Base-by-base conservation (phyloP, 2,888 invertebrate species). In the Phymatocera aterrima region DNA sequence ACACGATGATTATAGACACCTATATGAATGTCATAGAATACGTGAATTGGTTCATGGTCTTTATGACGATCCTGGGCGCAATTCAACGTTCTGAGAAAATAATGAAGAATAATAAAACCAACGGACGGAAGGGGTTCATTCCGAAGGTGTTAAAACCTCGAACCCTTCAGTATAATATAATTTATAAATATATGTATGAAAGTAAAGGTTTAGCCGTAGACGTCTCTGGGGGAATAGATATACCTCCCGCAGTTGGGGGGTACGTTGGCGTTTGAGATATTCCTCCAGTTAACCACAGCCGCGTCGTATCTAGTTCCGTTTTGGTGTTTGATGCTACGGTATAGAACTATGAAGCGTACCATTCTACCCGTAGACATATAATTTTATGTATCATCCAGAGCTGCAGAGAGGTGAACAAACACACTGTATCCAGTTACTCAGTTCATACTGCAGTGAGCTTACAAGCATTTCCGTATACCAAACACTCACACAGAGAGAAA, bases 301-400 rank as follows among this genome's bases (percentile, higher is more conserved):
- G 48, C 51, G 51, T 72, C 51, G 48, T 72, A 72, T 72, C 51
- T 72, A 51, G 72, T 34, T 72, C 24, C 51, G 34, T 51, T 72
- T 72, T 51, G 31, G 51, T 51, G 51, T 72, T 51, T 18, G 51
- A 10, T 51, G 72, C 72, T n/a, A n/a, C n/a, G n/a, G n/a, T n/a
- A n/a, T n/a, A n/a, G n/a, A n/a, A n/a, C n/a, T n/a, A n/a, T 72
- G 10, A 3, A 34, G 51, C 18, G 12, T 51, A 51, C 31, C 8
- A 51, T 72, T 72, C 51, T 15, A 51, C 72, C 34, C 2, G 12
- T 51, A 34, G 51, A 68, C 46, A 68, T 24, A 68, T 46, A 46
- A 46, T 51, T 31, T 12, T 51, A 64, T 37, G 34, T 31, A 72
- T 10, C 48, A 70, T 40, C 65, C 15, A 40, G 40, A 18, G 65